These are phyloP conservation scores for Bombus ignitus DNA, from an alignment of 1,140 invertebrate species.

Conservation along the genomic window DNA sequence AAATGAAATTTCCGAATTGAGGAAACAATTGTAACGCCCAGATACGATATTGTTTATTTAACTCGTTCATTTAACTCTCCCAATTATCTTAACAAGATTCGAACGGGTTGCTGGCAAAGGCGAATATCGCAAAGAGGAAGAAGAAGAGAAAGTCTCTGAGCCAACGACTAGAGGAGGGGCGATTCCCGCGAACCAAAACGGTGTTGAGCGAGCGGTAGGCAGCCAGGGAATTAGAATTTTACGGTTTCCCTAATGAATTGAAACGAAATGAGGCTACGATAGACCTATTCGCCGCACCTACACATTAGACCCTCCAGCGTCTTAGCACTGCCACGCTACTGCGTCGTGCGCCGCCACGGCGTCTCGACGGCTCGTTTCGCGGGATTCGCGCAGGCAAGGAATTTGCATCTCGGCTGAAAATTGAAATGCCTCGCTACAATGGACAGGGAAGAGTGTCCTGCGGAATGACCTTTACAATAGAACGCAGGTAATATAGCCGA, in stretches of 20 bases:
- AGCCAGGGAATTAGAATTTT: constrained; percentile 61
- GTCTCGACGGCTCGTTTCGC: constrained; percentile 46
- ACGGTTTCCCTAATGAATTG: constrained; percentile 72
- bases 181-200: constrained; percentile 54
- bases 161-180: constrained; percentile 30
- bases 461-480: constrained; percentile 79
- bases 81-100: constrained; percentile 58
- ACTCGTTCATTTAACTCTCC: not conserved
- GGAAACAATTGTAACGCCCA: not conserved
- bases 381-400: constrained; percentile 46
- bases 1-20: not conserved
- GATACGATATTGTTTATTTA: constrained; percentile 6
- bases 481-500: constrained; percentile 68
- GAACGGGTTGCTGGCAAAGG: constrained; percentile 40
- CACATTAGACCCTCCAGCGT: constrained; percentile 47
- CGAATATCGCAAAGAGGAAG: constrained; percentile 21
- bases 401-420: constrained; percentile 79
- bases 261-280: constrained; percentile 63
- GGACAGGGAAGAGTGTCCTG: constrained; percentile 67
- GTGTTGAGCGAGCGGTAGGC: constrained; percentile 58
- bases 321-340: constrained; percentile 25
- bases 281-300: constrained; percentile 54
- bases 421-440: constrained; percentile 77
- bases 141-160: constrained; percentile 55
- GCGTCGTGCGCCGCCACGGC: not conserved